Conservation (phyloP, 2,113 vertebrate genomes). For the Indicator indicator region DNA sequence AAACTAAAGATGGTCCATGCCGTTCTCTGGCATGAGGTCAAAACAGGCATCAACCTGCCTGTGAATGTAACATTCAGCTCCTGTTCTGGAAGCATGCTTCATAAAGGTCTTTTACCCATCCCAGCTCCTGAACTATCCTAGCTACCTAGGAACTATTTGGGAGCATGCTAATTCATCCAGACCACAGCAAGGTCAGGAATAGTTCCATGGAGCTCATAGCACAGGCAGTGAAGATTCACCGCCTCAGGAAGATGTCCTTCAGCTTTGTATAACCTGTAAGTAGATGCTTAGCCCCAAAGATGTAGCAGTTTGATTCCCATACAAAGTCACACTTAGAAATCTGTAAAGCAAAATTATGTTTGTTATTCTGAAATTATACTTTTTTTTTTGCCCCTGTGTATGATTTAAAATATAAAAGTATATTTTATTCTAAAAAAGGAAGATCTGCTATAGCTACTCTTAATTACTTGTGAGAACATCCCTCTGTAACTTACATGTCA, state of each 20-base stretch:
- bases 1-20: not conserved
- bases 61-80: not conserved
- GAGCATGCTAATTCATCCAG: not conserved
- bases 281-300: not conserved
- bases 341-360: not conserved
- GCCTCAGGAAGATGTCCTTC: not conserved
- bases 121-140: not conserved
- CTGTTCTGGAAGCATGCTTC: not conserved
- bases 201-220: not conserved
- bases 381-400: not conserved
- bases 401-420: not conserved
- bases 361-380: not conserved
- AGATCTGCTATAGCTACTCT: not conserved
- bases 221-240: not conserved
- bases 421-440: not conserved
- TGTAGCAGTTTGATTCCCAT: not conserved
- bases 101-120: not conserved
- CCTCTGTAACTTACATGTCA: not conserved
- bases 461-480: not conserved
- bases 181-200: not conserved
- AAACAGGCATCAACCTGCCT: not conserved
- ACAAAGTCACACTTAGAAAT: not conserved
- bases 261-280: not conserved
- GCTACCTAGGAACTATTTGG: not conserved
- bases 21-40: not conserved